These are phyloP conservation scores for Drosophila mettleri DNA, from an alignment of 2,888 invertebrate genomes.

Conservation along the genomic window DNA sequence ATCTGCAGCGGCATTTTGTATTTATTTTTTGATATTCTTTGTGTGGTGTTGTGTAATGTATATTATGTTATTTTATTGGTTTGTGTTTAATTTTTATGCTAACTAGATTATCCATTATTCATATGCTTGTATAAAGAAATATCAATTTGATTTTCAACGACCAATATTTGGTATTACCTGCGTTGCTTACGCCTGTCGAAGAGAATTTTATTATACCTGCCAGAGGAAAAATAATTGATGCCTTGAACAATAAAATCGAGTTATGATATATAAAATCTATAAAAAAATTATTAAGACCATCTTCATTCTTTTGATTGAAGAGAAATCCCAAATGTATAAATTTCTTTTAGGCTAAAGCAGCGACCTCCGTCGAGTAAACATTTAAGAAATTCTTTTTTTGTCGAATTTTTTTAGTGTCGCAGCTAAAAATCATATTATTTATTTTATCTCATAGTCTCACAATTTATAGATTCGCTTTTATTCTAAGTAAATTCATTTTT, in stretches of 20 bases:
- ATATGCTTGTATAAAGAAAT: neutral
- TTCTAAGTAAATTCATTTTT: constrained; percentile 24
- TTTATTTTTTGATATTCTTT: neutral
- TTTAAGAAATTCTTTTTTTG: neutral
- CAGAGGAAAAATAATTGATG: neutral
- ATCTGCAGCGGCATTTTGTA: neutral
- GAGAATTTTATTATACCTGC: neutral
- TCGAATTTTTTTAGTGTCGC: neutral
- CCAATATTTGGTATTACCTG: neutral
- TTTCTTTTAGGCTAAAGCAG: too few species aligned
- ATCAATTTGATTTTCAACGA: neutral
- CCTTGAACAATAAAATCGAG: neutral
- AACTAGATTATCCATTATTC: constrained; percentile 1
- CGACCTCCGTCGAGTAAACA: neutral
- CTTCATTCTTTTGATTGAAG: too few species aligned
- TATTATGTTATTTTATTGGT: neutral
- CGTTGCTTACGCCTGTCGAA: too few species aligned
- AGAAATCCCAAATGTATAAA: too few species aligned
- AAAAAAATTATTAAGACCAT: neutral
- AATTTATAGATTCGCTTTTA: constrained; percentile 37
- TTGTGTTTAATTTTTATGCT: neutral
- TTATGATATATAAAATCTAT: neutral
- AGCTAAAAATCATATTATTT: constrained; percentile 23
- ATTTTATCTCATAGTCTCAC: constrained; percentile 53
- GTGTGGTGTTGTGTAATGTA: too few species aligned